phyloP scores from a whole-genome alignment of 2,113 vertebrate genomes.

The Delphinus delphis region DNA sequence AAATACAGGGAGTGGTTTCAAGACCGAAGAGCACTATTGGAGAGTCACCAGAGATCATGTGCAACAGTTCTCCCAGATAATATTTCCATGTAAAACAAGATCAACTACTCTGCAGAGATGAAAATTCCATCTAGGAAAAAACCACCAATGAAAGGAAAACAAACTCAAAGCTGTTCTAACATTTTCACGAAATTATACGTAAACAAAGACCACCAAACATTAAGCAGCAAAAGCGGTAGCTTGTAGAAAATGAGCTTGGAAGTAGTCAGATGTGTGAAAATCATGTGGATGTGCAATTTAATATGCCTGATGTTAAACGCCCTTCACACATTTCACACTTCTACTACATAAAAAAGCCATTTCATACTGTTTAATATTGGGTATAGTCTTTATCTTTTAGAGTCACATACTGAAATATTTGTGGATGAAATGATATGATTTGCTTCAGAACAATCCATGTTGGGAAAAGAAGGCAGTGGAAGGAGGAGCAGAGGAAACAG shows the following conservation, averaged over 20 bases:
- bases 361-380: neutral
- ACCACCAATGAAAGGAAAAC: constrained; percentile 36
- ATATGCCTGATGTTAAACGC: neutral
- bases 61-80: neutral
- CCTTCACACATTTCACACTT: neutral
- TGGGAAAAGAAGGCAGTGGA: neutral
- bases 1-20: neutral
- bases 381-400: neutral
- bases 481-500: neutral
- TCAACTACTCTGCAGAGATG: neutral
- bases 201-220: constrained; percentile 27
- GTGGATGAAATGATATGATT: neutral
- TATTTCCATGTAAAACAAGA: constrained; percentile 46
- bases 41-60: neutral
- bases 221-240: neutral
- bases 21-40: neutral
- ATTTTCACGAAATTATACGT: constrained; percentile 41
- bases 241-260: constrained; percentile 12
- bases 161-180: constrained; percentile 22
- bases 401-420: neutral
- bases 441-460: neutral
- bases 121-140: constrained; percentile 44
- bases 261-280: neutral
- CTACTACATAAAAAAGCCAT: neutral
- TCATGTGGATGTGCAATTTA: neutral